Base-by-base conservation (phyloP, 2,888 invertebrate species). In the Leucozona laternaria region DNA sequence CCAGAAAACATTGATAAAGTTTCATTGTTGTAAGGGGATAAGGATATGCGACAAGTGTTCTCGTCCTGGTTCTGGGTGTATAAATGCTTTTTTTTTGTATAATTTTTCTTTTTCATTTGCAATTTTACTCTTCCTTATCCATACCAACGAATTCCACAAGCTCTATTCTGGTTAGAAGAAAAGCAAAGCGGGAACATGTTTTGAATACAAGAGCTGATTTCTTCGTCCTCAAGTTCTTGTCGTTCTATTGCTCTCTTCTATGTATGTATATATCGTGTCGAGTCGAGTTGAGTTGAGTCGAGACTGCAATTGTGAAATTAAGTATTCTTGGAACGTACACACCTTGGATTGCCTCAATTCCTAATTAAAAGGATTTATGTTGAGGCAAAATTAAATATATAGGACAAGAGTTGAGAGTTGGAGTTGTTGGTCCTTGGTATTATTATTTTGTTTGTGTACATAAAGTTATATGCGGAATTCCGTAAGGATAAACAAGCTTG, bases 351-450 rank as follows among this genome's bases (percentile, higher is more conserved):
- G 86, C 86, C 86, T 86, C 86, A 79, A 81, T 82, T 86, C 86
- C 82, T 86, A 86, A 86, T 86, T 86, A 86, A 86, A 86, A 81
- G 86, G 86, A 86, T 86, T 81, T 86, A 86, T 86, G 81, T 82
- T 68, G 75, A 86, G 86, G 70, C 86, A 55, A 86, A 86, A 86
- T 86, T 82, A 81, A 86, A 81, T 86, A 82, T 86, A 86, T 86
- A 86, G 81, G 78, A 82, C 86, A 86, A 75, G 81, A 60, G 60
- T 60, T 60, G 37, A 37, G 58, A 37, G 20, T 22, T 50, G 13
- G 50, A 17, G 57, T 31, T 20, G 17, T 48, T 31, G 25, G 64
- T 64, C 64, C 60, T 62, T 62, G 62, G 17, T 60, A 48, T 45
- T 66, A 53, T 66, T 22, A 60, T 60, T 60, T 60, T 40, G 60